Percentiles rank a stretch among this genome's conserved stretches.
Evolutionary conservation across 2,888 invertebrate genomes (phyloP).

Genomic region (Phaedon cochleariae): DNA sequence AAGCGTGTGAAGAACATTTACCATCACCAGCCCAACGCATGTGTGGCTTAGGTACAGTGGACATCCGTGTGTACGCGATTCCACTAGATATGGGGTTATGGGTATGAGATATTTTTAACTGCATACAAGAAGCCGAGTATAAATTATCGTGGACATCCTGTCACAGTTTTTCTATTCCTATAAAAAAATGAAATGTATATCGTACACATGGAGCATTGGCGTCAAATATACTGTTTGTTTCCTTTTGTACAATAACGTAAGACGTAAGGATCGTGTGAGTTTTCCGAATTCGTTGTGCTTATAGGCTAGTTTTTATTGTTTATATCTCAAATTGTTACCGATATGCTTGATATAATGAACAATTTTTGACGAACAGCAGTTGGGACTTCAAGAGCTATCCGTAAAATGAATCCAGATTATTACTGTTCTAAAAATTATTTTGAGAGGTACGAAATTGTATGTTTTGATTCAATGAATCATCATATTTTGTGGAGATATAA

Average conservation of each 20-base stretch:
- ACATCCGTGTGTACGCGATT: constrained; percentile 48
- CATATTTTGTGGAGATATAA: too few relatives aligned
- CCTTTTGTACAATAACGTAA: constrained; percentile 22
- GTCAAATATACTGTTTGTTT: constrained; percentile 23
- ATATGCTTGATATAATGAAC: too few relatives aligned
- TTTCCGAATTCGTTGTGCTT: background rate
- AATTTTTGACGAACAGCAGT: too few relatives aligned
- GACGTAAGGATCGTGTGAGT: constrained; percentile 16
- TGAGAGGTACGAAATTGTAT: too few relatives aligned
- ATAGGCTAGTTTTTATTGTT: background rate
- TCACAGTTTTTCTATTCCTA: constrained; percentile 27
- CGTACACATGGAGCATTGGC: constrained; percentile 25
- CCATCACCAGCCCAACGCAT: constrained; percentile 48
- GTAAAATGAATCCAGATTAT: too few relatives aligned
- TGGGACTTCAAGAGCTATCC: too few relatives aligned
- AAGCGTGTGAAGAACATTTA: constrained; percentile 58
- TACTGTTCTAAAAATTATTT: too few relatives aligned
- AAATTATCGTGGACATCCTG: constrained; percentile 48
- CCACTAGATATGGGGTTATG: constrained; percentile 49
- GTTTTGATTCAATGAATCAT: too few relatives aligned
- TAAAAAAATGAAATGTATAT: constrained; percentile 23
- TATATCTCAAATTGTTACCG: too few relatives aligned
- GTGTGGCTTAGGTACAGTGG: constrained; percentile 49
- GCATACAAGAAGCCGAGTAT: constrained; percentile 39
- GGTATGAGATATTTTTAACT: constrained; percentile 54